A percentile compares a stretch with the other conserved stretches of the same genome.
phyloP scores from a whole-genome alignment of 2,797 vertebrate species.

The Pseudochromis fuscus region DNA sequence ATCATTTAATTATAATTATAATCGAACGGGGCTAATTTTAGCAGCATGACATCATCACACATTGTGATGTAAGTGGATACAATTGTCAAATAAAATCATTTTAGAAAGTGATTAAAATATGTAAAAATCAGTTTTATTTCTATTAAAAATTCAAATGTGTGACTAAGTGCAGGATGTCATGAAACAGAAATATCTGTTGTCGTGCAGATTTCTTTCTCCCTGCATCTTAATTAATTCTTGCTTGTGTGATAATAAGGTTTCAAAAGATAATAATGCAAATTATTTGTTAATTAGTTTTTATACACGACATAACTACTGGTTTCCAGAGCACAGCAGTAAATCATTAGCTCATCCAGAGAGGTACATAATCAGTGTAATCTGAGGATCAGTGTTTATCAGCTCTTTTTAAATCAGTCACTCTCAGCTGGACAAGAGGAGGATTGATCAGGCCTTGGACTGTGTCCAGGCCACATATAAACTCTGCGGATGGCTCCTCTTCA shows the following conservation, averaged over 20 bases:
- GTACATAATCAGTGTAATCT: slow-evolving; percentile 41
- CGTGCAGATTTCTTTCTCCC: background rate
- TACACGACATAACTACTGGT: background rate
- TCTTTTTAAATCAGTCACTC: slow-evolving; percentile 34
- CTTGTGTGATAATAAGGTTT: background rate
- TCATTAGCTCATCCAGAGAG: slow-evolving; percentile 19
- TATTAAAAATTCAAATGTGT: slow-evolving; percentile 8
- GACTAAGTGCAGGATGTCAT: no score
- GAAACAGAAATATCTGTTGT: no score
- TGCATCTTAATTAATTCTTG: background rate
- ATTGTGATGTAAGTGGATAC: no score
- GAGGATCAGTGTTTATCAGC: slow-evolving; percentile 30
- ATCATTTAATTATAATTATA: no score
- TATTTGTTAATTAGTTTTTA: background rate
- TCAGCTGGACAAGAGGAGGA: slow-evolving; percentile 15
- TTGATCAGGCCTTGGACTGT: slow-evolving; percentile 38
- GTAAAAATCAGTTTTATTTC: no score
- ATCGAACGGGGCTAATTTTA: no score
- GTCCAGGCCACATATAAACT: slow-evolving; percentile 41
- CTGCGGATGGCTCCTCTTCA: slow-evolving; percentile 40
- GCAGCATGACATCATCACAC: no score
- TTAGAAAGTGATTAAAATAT: no score
- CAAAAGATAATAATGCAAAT: background rate
- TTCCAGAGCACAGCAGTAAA: slow-evolving; percentile 11
- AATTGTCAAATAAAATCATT: no score